Conservation (phyloP, 92 coral and sea anemone genomes). For the Actinernus sp. region DNA sequence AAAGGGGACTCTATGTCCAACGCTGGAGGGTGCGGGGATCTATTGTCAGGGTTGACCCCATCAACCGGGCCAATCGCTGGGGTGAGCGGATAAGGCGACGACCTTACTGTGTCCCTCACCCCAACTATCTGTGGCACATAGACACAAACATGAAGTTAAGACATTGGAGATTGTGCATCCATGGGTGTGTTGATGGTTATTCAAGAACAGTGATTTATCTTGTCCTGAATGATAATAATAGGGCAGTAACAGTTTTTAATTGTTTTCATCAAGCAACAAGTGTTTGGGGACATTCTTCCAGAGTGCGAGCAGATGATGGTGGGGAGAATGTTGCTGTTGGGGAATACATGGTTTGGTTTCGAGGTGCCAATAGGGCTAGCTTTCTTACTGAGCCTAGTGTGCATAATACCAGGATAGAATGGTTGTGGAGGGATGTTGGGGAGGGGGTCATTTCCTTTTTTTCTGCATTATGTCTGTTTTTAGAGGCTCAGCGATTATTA, state of each 20-base stretch:
- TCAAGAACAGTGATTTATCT: conserved; percentile 32
- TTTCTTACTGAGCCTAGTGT: conserved; percentile 55
- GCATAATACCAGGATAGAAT: conserved; percentile 45
- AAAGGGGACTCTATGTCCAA: conserved; percentile 33
- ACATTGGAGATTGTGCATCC: conserved; percentile 53
- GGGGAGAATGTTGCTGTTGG: conserved; percentile 50
- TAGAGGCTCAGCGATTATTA: conserved; percentile 18
- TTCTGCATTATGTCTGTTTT: conserved; percentile 5
- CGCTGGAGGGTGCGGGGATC: conserved; percentile 48
- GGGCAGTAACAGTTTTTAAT: conserved; percentile 39
- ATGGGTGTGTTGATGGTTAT: conserved; percentile 62
- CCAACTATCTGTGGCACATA: conserved; percentile 61
- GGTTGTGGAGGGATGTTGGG: conserved; percentile 62
- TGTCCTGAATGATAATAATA: conserved; percentile 27
- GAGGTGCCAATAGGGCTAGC: conserved; percentile 48
- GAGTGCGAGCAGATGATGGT: conserved; percentile 46
- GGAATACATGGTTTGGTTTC: too few relatives aligned
- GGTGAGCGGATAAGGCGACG: conserved; percentile 33
- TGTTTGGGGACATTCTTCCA: conserved; percentile 48
- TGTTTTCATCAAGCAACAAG: conserved; percentile 32
- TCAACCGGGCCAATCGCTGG: conserved; percentile 46
- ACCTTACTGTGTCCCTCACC: conserved; percentile 55
- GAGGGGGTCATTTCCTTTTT: conserved; percentile 41
- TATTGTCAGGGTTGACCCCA: conserved; percentile 40
- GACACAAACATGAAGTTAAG: too few relatives aligned